Percentiles rank a stretch among this genome's conserved stretches.
phyloP scores from a whole-genome alignment of 1,140 invertebrate species.

The Charaxes varanes region DNA sequence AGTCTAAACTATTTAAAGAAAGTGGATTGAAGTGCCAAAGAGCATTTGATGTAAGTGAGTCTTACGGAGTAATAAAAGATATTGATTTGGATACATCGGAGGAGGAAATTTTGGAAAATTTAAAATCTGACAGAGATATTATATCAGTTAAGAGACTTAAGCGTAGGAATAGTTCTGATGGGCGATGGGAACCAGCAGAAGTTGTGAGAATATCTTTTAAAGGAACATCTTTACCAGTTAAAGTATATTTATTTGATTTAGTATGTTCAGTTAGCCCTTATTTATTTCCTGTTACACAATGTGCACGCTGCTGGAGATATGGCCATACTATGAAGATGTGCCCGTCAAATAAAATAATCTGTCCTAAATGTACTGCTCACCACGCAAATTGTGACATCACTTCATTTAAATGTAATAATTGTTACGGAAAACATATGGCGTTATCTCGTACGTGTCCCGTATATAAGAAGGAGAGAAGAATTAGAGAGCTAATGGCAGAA shows the following conservation, averaged over 20 bases:
- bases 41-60: slow-evolving; percentile 12
- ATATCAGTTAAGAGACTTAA: slow-evolving; percentile 18
- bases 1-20: slow-evolving; percentile 9
- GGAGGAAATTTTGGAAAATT: slow-evolving; percentile 7
- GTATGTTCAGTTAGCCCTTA: not conserved
- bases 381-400: not conserved
- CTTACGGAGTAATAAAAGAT: slow-evolving; percentile 15
- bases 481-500: slow-evolving; percentile 3
- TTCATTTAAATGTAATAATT: not conserved
- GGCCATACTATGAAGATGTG: not conserved
- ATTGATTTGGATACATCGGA: slow-evolving; percentile 10
- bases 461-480: not conserved
- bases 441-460: not conserved
- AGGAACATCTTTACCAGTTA: not conserved
- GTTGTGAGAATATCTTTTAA: slow-evolving; percentile 1
- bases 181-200: not conserved
- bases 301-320: not conserved
- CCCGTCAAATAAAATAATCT: not conserved
- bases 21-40: slow-evolving; percentile 8
- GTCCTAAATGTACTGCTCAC: not conserved
- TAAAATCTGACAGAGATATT: slow-evolving; percentile 5
- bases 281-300: not conserved
- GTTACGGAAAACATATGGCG: not conserved
- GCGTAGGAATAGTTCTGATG: slow-evolving; percentile 9
- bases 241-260: slow-evolving; percentile 2